Conservation (phyloP, 1,140 invertebrate species). For the Xylocopa sonorina region DNA sequence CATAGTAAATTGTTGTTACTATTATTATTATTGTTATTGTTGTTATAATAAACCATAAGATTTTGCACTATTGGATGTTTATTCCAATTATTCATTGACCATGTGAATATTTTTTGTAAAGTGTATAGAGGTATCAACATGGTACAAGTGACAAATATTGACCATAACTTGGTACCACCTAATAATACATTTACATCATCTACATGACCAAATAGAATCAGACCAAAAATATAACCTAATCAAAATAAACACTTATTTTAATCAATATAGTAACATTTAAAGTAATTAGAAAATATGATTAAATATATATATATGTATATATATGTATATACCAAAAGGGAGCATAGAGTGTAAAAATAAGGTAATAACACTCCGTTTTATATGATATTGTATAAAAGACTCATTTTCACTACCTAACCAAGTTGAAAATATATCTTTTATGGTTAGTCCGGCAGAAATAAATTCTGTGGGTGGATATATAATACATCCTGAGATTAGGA, state of each 20-base stretch:
- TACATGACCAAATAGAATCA: constrained; percentile 81
- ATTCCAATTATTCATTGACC: constrained; percentile 87
- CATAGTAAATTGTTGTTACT: constrained; percentile 82
- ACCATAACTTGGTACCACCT: constrained; percentile 71
- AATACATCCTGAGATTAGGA: constrained; percentile 86
- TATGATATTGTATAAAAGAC: constrained; percentile 88
- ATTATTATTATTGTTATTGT: constrained; percentile 70
- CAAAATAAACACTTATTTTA: constrained; percentile 28
- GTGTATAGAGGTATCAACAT: constrained; percentile 77
- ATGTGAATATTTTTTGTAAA: constrained; percentile 82
- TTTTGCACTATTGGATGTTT: constrained; percentile 89
- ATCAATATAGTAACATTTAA: neutral
- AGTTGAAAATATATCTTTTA: constrained; percentile 85
- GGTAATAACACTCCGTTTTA: constrained; percentile 86
- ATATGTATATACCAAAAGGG: constrained; percentile 82
- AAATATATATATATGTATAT: too few relatives aligned
- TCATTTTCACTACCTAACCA: constrained; percentile 87
- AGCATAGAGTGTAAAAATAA: constrained; percentile 86
- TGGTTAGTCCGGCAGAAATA: constrained; percentile 87
- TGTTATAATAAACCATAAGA: constrained; percentile 85
- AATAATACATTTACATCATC: constrained; percentile 78
- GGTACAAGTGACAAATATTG: constrained; percentile 73
- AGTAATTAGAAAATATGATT: constrained; percentile 2
- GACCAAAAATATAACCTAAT: constrained; percentile 84
- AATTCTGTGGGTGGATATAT: constrained; percentile 90